Evolutionary conservation across 2,888 invertebrate genomes (phyloP).

Genomic region (Trachelus iudaicus): DNA sequence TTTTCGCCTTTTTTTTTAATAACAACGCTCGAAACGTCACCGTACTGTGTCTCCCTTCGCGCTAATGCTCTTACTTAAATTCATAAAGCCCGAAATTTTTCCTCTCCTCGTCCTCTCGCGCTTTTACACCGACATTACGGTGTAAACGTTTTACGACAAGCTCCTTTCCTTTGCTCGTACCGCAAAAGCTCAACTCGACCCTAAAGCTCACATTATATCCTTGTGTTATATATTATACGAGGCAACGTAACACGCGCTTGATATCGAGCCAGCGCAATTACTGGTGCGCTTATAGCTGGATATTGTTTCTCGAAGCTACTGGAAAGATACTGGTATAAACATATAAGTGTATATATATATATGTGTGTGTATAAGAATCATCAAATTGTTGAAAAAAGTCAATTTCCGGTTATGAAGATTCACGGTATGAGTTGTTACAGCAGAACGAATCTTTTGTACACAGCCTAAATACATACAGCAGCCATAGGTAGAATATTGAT

Average conservation of each 20-base stretch:
- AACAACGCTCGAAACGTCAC: too few species aligned
- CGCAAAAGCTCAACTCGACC: constrained; percentile 4
- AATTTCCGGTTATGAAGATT: background rate
- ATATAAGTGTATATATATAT: too few species aligned
- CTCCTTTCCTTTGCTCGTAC: constrained; percentile 4
- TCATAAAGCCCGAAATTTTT: constrained; percentile 1
- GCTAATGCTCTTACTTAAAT: background rate
- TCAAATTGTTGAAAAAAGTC: background rate
- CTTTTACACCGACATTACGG: background rate
- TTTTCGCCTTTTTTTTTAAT: too few species aligned
- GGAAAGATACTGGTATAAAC: background rate
- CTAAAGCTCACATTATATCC: background rate
- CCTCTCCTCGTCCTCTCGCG: background rate
- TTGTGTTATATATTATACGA: background rate
- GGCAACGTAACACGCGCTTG: background rate
- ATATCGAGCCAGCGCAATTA: background rate
- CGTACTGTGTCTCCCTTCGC: background rate
- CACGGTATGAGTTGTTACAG: background rate
- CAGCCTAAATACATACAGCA: background rate
- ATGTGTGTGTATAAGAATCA: too few species aligned
- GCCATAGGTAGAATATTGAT: background rate
- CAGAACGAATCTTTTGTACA: background rate
- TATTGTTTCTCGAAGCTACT: background rate
- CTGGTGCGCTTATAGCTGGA: background rate
- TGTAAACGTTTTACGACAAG: constrained; percentile 16